phyloP scores from a whole-genome alignment of 2,888 invertebrate species.

The Atherix ibis region DNA sequence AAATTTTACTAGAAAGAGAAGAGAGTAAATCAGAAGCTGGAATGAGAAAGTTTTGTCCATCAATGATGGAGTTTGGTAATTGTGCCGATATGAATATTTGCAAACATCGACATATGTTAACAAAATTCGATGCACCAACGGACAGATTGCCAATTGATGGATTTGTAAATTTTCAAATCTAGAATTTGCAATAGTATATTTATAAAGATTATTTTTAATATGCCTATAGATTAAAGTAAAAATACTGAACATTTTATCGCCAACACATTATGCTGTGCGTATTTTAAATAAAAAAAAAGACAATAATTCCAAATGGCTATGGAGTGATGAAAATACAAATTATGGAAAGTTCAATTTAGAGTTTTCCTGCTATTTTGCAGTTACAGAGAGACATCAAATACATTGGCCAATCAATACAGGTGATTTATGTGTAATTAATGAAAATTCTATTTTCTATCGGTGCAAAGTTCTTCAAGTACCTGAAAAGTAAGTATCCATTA shows the following conservation, averaged over 20 bases:
- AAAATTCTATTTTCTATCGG: slow-evolving; percentile 37
- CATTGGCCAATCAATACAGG: slow-evolving; percentile 35
- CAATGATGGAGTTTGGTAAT: slow-evolving; percentile 45
- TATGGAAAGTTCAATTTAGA: slow-evolving; percentile 17
- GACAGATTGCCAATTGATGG: slow-evolving; percentile 33
- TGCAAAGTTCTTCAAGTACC: slow-evolving; percentile 36
- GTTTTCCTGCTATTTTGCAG: slow-evolving; percentile 17
- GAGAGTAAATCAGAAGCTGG: neutral
- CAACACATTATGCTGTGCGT: slow-evolving; percentile 45
- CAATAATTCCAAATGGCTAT: too few species aligned
- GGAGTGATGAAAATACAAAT: too few species aligned
- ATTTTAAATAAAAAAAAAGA: slow-evolving; percentile 29
- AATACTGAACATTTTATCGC: slow-evolving; percentile 40
- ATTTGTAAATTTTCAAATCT: slow-evolving; percentile 3
- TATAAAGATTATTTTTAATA: slow-evolving; percentile 1
- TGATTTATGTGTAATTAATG: slow-evolving; percentile 39
- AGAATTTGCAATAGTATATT: too few species aligned
- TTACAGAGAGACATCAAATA: slow-evolving; percentile 14
- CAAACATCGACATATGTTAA: slow-evolving; percentile 43
- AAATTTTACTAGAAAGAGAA: neutral
- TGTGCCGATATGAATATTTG: slow-evolving; percentile 44
- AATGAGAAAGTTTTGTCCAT: slow-evolving; percentile 38
- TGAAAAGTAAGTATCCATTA: slow-evolving; percentile 18
- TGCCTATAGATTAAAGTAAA: slow-evolving; percentile 35
- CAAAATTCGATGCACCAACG: slow-evolving; percentile 37